Conservation (phyloP, 2,797 vertebrate genomes). For the Toxotes lorentzi region DNA sequence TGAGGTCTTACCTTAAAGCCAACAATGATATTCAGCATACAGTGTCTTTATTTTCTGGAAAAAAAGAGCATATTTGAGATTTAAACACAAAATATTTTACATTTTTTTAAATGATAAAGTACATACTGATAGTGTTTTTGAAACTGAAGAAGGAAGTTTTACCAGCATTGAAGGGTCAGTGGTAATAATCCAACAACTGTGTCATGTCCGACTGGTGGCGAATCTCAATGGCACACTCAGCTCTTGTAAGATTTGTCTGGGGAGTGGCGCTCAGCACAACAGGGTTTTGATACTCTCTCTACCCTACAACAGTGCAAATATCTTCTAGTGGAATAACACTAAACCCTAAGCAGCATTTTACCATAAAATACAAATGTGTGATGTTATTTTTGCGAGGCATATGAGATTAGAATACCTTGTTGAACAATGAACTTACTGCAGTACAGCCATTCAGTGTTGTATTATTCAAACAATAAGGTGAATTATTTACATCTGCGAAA, state of each 20-base stretch:
- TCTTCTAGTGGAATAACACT: neutral
- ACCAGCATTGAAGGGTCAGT: conserved; percentile 57
- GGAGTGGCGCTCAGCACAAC: conserved; percentile 34
- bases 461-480: no score
- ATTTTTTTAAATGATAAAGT: neutral
- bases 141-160: conserved; percentile 28
- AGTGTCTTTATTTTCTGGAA: conserved; percentile 20
- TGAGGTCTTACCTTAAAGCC: conserved; percentile 52
- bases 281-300: conserved; percentile 20
- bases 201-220: conserved; percentile 35
- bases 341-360: neutral
- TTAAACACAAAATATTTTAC: neutral
- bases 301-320: neutral
- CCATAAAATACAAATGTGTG: neutral
- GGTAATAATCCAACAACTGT: conserved; percentile 43
- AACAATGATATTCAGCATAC: conserved; percentile 40
- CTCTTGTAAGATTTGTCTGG: conserved; percentile 20
- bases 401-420: neutral
- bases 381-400: neutral
- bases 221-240: conserved; percentile 6
- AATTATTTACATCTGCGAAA: neutral
- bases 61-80: neutral
- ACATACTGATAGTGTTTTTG: neutral
- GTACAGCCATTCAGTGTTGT: neutral
- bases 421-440: neutral